Conservation (phyloP, 2,797 vertebrate species). For the Pseudopleuronectes americanus region DNA sequence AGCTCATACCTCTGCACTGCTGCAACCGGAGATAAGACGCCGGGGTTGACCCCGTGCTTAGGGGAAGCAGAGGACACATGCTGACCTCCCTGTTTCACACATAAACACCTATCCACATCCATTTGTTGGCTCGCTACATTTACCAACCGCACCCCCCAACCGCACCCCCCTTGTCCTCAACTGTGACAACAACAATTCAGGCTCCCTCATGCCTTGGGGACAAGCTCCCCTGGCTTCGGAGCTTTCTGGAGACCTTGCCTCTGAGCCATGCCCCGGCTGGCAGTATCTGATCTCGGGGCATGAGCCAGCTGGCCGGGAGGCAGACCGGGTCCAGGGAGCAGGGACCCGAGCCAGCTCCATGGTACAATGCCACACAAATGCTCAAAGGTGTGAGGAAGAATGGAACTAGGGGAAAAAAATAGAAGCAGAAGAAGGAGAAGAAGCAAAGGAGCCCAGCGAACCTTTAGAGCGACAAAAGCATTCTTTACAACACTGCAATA, state of each 20-base stretch:
- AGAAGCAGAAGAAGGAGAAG: constrained; percentile 60
- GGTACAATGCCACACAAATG: constrained; percentile 83
- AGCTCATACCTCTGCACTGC: constrained; percentile 50
- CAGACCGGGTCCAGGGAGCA: constrained; percentile 81
- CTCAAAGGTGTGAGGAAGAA: constrained; percentile 86
- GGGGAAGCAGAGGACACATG: constrained; percentile 29
- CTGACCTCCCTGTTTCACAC: constrained; percentile 30
- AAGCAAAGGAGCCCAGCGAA: constrained; percentile 77
- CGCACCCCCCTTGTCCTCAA: constrained; percentile 34
- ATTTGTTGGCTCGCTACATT: constrained; percentile 47
- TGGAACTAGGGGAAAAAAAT: constrained; percentile 59
- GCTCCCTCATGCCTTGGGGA: constrained; percentile 48
- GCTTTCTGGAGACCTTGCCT: constrained; percentile 71
- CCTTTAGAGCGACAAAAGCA: constrained; percentile 81
- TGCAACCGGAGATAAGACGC: constrained; percentile 59
- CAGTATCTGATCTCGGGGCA: constrained; percentile 72
- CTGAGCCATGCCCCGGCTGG: constrained; percentile 80
- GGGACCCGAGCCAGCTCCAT: constrained; percentile 80
- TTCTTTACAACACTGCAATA: constrained; percentile 79
- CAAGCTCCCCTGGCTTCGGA: constrained; percentile 64
- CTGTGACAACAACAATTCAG: constrained; percentile 62
- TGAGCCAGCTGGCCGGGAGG: constrained; percentile 84
- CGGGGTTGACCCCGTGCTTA: constrained; percentile 41
- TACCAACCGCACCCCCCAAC: constrained; percentile 31
- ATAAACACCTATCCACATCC: constrained; percentile 38